Base-by-base conservation (phyloP, 2,797 vertebrate genomes). In the Ceryle rudis region DNA sequence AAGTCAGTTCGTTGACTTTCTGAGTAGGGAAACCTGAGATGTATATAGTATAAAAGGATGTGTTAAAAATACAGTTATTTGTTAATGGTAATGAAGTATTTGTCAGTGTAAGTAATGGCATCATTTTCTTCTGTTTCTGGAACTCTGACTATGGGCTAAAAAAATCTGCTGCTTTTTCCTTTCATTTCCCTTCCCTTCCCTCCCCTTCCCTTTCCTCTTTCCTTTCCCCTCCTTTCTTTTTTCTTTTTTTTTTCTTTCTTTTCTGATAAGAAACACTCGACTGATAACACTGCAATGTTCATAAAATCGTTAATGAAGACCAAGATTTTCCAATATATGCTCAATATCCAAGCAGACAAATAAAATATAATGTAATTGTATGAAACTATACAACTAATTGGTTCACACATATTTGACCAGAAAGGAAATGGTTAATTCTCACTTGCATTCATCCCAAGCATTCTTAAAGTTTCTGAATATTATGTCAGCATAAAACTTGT, bases 191-290 rank as follows among this genome's bases (percentile, higher is more conserved):
- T 41, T 41, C 39, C 39, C 39, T 39, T 39, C 11, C 11, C 39
- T 39, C 39, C 37, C 37, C 14, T 41, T 41, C 41, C 41, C 41
- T 41, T 41, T 14, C 41, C 41, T 41, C 6, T 14, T 41, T 41
- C 41, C 41, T 41, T 41, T 41, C 41, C 41, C 6, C 41, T 14
- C 7, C 20, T 22, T 14, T 33, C 10, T 10, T 13, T 16, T 8
- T 19, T 10, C 5, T 12, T 6, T 19, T 10, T 6, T 12, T 6
- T 10, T 5, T 23, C 7, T 6, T 10, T 5, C 4, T 8, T 42
- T 5, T 5, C 17, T 74, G n/a, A 10, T 31, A 70, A 39, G 52
- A 62, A 66, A 47, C 10, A 41, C 2, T 8, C 3, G 4, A 21
- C 49, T 31, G 3, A 19, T 73, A 72, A 74, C 26, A 51, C 9